Evolutionary conservation across 2,113 vertebrate genomes (phyloP).

Genomic region (Ochotona princeps): DNA sequence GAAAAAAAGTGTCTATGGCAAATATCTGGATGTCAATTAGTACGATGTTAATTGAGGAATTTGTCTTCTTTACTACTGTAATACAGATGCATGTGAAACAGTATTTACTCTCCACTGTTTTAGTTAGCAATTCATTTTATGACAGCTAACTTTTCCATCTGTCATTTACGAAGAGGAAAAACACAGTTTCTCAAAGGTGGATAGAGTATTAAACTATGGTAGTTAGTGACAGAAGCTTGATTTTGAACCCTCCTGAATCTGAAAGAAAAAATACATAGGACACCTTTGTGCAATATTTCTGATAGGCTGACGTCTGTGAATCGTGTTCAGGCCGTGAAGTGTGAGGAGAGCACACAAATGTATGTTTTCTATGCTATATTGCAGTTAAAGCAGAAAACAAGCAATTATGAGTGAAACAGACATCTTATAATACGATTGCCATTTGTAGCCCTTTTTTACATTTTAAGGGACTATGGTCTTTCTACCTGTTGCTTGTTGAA

Average conservation of each 20-base stretch:
- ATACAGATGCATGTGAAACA: neutral
- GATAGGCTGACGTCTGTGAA: neutral
- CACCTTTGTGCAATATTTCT: neutral
- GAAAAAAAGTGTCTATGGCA: neutral
- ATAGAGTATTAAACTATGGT: neutral
- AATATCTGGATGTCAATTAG: neutral
- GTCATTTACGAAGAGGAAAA: neutral
- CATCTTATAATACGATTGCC: too few species aligned
- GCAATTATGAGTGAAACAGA: too few species aligned
- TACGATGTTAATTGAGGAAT: neutral
- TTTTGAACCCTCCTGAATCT: neutral
- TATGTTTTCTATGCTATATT: too few species aligned
- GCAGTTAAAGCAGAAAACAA: too few species aligned
- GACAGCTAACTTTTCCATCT: neutral
- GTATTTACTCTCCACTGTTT: neutral
- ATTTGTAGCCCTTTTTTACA: too few species aligned
- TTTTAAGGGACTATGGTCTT: too few species aligned
- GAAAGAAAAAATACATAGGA: neutral
- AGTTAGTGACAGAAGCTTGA: neutral
- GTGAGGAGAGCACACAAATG: too few species aligned
- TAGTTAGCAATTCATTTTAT: neutral
- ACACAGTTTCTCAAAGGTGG: neutral
- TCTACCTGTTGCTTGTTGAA: too few species aligned
- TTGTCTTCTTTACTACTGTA: neutral
- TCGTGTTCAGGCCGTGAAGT: neutral